phyloP scores from a whole-genome alignment of 2,888 invertebrate genomes.

The Noctua janthina region DNA sequence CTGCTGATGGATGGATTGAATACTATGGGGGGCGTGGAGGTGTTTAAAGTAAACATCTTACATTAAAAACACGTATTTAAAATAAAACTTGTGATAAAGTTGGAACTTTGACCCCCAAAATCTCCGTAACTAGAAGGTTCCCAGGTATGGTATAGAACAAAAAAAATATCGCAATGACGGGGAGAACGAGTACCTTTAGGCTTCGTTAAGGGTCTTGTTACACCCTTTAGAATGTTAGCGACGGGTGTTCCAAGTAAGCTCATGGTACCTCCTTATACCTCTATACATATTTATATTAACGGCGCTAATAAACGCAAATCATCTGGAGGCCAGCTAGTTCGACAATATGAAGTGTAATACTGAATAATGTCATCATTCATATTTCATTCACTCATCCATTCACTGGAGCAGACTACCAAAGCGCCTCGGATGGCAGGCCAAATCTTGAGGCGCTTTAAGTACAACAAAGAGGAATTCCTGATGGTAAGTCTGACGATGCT shows the following conservation, averaged over 20 bases:
- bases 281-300: not conserved
- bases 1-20: too few relatives aligned
- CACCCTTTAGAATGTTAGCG: not conserved
- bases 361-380: constrained; percentile 34
- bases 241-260: not conserved
- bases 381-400: constrained; percentile 49
- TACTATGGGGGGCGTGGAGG: too few relatives aligned
- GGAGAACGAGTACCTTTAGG: too few relatives aligned
- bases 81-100: too few relatives aligned
- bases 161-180: too few relatives aligned
- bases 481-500: constrained; percentile 52
- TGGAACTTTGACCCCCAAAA: too few relatives aligned
- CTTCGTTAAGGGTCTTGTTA: too few relatives aligned
- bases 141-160: too few relatives aligned
- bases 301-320: not conserved
- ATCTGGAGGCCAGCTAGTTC: not conserved
- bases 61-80: too few relatives aligned
- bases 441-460: constrained; percentile 54
- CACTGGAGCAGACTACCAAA: constrained; percentile 60
- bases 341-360: not conserved
- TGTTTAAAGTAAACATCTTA: too few relatives aligned
- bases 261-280: not conserved
- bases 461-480: constrained; percentile 46
- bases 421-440: constrained; percentile 46
- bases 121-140: too few relatives aligned